phyloP scores from a whole-genome alignment of 2,888 invertebrate species.

The Empis stercorea region DNA sequence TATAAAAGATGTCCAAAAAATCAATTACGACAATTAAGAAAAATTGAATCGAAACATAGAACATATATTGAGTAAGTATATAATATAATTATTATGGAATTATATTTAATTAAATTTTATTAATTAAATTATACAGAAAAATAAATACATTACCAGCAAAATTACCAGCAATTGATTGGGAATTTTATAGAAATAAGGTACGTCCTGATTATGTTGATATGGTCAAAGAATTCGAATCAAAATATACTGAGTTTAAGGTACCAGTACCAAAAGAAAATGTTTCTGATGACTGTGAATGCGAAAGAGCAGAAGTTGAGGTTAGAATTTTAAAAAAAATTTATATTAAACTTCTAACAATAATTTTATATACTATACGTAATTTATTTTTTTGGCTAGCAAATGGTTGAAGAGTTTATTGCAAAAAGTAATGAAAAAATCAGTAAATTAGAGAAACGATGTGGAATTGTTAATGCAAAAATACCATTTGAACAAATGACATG shows the following conservation, averaged over 20 bases:
- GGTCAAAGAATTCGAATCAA: constrained; percentile 73
- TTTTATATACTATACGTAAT: too few species aligned
- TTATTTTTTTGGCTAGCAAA: too few species aligned
- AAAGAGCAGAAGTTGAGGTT: constrained; percentile 45
- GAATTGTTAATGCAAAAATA: constrained; percentile 47
- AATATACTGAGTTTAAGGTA: constrained; percentile 57
- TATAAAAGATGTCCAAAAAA: not conserved
- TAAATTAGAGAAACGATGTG: too few species aligned
- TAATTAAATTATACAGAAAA: constrained; percentile 15
- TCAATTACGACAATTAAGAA: not conserved
- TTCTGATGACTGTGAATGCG: constrained; percentile 44
- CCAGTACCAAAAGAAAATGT: constrained; percentile 39
- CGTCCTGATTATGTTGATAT: constrained; percentile 55
- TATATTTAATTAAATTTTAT: not conserved
- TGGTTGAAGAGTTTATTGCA: constrained; percentile 16
- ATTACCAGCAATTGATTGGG: constrained; percentile 72
- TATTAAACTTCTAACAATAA: too few species aligned
- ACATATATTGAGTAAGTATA: not conserved
- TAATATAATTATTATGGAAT: not conserved
- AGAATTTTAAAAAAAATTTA: too few species aligned
- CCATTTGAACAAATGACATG: constrained; percentile 75
- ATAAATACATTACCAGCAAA: constrained; percentile 43
- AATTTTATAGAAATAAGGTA: constrained; percentile 52
- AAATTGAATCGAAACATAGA: not conserved
- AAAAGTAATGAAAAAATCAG: constrained; percentile 17